Evolutionary conservation across 1,140 invertebrate genomes (phyloP), one percentile per base, ranked within the genome.

Genomic region (Bombus polaris): DNA sequence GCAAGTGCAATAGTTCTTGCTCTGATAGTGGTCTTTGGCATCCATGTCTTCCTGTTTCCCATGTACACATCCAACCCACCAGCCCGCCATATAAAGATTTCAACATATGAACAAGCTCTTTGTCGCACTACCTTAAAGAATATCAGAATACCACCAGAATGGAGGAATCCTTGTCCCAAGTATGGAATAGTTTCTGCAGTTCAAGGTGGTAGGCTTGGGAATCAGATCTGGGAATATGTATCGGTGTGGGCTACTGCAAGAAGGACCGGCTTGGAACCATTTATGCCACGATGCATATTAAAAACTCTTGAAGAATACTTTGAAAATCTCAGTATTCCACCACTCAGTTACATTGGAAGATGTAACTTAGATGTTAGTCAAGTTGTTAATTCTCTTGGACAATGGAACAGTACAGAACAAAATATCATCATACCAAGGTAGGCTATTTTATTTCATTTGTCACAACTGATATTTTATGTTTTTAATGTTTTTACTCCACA

Each of bases 221-320:
- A 97, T 92, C 96, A 96, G 89, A 97, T 97, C 91, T 97, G 96
- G 95, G 96, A 97, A 83, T 97, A 97, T 85, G 96, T 96, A 0
- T 96, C 96, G 1, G 96, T 97, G 8, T 97, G 96, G 96, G 96
- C 96, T 0, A 94, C 93, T 94, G 89, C 96, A 91, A 88, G 96
- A 81, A 93, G 96, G 73, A 97, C 96, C 18, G 96, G 96, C 9
- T 92, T 97, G 6, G 96, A 96, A 86, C 95, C 96, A 1, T 96
- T 96, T 79, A 94, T 97, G 81, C 96, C 96, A 42, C 93, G 95
- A 79, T 96, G 96, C 86, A 96, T 96, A 85, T 93, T 95, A 35
- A 94, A 95, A 53, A 96, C 95, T 44, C 88, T 96, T n/a, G 95
- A 96, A 85, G 93, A 95, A 84, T 91, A 95, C 57, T 97, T 97